A percentile compares a stretch with the other conserved stretches of the same genome.
Evolutionary conservation across 2,888 invertebrate species (phyloP).

Genomic region (Laspeyria flexula): DNA sequence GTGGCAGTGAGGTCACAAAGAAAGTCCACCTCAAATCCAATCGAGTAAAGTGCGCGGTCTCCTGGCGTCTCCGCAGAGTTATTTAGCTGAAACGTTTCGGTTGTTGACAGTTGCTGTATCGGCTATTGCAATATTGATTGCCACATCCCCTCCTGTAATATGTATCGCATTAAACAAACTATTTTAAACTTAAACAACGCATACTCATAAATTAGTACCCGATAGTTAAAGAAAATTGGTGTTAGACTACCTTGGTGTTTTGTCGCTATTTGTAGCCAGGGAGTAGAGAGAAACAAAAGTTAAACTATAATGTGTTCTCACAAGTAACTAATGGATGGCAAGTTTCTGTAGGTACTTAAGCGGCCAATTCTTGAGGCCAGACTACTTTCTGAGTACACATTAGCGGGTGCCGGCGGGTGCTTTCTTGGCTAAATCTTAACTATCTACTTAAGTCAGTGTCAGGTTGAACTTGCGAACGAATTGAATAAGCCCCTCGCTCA

Average conservation of each 20-base stretch:
- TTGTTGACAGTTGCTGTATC: constrained; percentile 67
- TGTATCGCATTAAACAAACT: constrained; percentile 29
- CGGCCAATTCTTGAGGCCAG: constrained; percentile 76
- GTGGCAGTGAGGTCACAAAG: constrained; percentile 56
- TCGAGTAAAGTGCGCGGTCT: constrained; percentile 77
- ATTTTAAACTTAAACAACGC: constrained; percentile 28
- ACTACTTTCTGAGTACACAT: constrained; percentile 82
- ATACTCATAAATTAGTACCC: constrained; percentile 25
- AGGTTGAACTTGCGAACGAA: constrained; percentile 70
- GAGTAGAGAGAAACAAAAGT: constrained; percentile 74
- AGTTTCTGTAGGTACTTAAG: constrained; percentile 81
- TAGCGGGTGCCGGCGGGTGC: constrained; percentile 69
- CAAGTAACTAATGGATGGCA: constrained; percentile 81
- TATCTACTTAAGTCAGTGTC: constrained; percentile 80
- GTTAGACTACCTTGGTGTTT: constrained; percentile 38
- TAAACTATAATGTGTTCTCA: constrained; percentile 78
- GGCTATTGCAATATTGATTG: constrained; percentile 57
- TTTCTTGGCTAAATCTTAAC: constrained; percentile 79
- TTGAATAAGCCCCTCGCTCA: constrained; percentile 74
- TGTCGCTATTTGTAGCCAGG: constrained; percentile 60
- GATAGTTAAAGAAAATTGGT: constrained; percentile 34
- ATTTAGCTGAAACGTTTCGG: constrained; percentile 78
- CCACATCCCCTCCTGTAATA: constrained; percentile 33
- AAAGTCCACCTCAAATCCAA: constrained; percentile 76
- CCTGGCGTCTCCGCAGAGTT: constrained; percentile 65